Evolutionary conservation across 2,113 vertebrate species (phyloP).

Genomic region (Thunnus maccoyii): DNA sequence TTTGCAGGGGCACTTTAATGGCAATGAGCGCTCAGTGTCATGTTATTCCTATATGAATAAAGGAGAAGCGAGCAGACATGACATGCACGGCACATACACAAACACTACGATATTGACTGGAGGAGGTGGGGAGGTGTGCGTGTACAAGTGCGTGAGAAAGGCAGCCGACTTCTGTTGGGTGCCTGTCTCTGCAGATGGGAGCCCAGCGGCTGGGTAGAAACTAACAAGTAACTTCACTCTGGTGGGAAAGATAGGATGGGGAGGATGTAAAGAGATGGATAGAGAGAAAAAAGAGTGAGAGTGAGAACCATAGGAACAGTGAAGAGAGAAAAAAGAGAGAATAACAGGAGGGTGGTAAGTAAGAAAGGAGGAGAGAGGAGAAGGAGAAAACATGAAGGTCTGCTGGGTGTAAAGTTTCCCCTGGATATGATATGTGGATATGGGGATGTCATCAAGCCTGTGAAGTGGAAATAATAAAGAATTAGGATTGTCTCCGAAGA

Average conservation of each 20-base stretch:
- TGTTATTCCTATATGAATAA: slow-evolving; percentile 51
- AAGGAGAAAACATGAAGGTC: slow-evolving; percentile 71
- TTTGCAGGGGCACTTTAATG: slow-evolving; percentile 56
- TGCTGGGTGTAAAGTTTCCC: slow-evolving; percentile 82
- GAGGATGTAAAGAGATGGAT: slow-evolving; percentile 10
- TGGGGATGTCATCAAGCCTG: slow-evolving; percentile 82
- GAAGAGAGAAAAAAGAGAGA: slow-evolving; percentile 19
- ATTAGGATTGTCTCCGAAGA: slow-evolving; percentile 86
- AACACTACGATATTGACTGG: slow-evolving; percentile 29
- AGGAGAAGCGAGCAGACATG: slow-evolving; percentile 22
- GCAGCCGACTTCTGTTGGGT: slow-evolving; percentile 40
- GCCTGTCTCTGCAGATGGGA: slow-evolving; percentile 39
- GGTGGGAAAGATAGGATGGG: slow-evolving; percentile 16
- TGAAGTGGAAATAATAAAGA: slow-evolving; percentile 87
- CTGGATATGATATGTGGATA: slow-evolving; percentile 82
- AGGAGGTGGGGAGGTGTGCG: slow-evolving; percentile 23
- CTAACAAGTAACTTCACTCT: slow-evolving; percentile 59
- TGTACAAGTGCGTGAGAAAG: slow-evolving; percentile 26
- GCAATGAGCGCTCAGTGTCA: slow-evolving; percentile 37
- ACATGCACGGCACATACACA: slow-evolving; percentile 14
- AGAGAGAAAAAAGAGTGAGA: slow-evolving; percentile 11
- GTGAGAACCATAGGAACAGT: slow-evolving; percentile 5
- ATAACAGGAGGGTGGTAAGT: slow-evolving; percentile 3
- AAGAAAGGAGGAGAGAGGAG: slow-evolving; percentile 31
- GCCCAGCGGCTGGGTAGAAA: slow-evolving; percentile 43